Percentiles rank a stretch among this genome's conserved stretches.
Evolutionary conservation across 1,140 invertebrate genomes (phyloP).

Genomic region (Trinorchestia longiramus): DNA sequence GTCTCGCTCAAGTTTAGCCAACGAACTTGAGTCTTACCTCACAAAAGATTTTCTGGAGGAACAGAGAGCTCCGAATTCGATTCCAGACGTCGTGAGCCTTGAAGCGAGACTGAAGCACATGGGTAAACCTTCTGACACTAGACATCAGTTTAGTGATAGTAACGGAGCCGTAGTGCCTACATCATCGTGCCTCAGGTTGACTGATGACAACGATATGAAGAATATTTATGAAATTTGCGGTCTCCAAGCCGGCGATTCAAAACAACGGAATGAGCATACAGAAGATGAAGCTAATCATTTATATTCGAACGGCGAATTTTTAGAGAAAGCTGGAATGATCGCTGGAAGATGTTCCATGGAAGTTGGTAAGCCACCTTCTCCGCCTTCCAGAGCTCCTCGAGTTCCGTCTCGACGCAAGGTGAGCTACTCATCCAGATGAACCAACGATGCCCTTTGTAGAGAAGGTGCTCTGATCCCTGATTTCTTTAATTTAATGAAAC

Average conservation of each 20-base stretch:
- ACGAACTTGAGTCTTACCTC: slow-evolving; percentile 17
- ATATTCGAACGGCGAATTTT: not conserved
- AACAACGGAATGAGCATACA: not conserved
- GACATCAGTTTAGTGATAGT: not conserved
- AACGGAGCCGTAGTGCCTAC: not conserved
- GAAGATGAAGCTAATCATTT: slow-evolving; percentile 24
- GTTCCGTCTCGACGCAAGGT: slow-evolving; percentile 12
- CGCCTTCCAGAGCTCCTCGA: slow-evolving; percentile 7
- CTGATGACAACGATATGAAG: not conserved
- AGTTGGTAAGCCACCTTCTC: not conserved
- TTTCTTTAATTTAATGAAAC: not conserved
- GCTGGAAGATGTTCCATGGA: not conserved
- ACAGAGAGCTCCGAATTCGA: not conserved
- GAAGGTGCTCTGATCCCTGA: not conserved
- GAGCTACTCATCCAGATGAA: not conserved
- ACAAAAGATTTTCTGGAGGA: slow-evolving; percentile 3
- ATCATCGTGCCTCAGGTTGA: not conserved
- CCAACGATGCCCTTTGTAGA: not conserved
- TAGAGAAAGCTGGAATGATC: slow-evolving; percentile 18
- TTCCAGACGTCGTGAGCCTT: slow-evolving; percentile 40
- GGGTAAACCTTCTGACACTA: slow-evolving; percentile 27
- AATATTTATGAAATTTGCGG: slow-evolving; percentile 37
- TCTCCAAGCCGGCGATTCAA: not conserved
- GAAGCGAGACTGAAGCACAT: not conserved
- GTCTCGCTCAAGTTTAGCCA: not conserved